Evolutionary conservation across 1,140 invertebrate species (phyloP).

Genomic region (Lordiphosa mommai): DNA sequence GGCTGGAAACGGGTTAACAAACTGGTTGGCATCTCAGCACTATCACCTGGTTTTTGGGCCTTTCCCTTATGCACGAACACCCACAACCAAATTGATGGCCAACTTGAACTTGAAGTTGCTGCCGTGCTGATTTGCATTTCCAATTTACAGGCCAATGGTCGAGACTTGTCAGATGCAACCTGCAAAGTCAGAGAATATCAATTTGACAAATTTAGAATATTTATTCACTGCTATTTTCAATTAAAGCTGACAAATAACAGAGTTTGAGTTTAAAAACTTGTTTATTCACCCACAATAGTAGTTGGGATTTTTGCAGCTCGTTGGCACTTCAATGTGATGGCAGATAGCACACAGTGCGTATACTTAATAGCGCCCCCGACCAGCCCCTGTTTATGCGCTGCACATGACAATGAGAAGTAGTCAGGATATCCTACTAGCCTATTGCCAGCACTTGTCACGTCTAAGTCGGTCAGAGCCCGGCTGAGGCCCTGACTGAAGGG

Average conservation of each 20-base stretch:
- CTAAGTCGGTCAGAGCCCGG: conserved; percentile 16
- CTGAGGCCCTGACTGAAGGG: conserved; percentile 2
- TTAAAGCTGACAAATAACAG: background rate
- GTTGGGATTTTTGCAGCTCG: conserved; percentile 43
- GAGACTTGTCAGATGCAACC: conserved; percentile 11
- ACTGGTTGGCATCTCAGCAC: conserved; percentile 35
- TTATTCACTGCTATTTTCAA: background rate
- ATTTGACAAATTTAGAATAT: conserved; percentile 7
- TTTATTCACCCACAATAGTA: conserved; percentile 42
- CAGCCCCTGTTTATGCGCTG: conserved; percentile 51
- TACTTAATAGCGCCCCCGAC: conserved; percentile 31
- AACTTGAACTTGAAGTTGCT: conserved; percentile 68
- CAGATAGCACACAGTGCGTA: conserved; percentile 28
- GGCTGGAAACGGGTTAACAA: conserved; percentile 43
- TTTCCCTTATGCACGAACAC: conserved; percentile 33
- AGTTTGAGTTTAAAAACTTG: conserved; percentile 4
- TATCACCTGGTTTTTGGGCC: conserved; percentile 57
- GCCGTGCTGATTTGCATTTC: conserved; percentile 57
- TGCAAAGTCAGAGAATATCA: conserved; percentile 7
- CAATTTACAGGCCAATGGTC: conserved; percentile 43
- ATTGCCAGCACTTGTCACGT: conserved; percentile 66
- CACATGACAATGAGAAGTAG: conserved; percentile 66
- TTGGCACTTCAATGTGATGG: conserved; percentile 21
- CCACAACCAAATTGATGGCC: conserved; percentile 54
- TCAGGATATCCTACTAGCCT: conserved; percentile 30